Conservation (phyloP, 2,113 vertebrate genomes). For the Emydocephalus ijimae region DNA sequence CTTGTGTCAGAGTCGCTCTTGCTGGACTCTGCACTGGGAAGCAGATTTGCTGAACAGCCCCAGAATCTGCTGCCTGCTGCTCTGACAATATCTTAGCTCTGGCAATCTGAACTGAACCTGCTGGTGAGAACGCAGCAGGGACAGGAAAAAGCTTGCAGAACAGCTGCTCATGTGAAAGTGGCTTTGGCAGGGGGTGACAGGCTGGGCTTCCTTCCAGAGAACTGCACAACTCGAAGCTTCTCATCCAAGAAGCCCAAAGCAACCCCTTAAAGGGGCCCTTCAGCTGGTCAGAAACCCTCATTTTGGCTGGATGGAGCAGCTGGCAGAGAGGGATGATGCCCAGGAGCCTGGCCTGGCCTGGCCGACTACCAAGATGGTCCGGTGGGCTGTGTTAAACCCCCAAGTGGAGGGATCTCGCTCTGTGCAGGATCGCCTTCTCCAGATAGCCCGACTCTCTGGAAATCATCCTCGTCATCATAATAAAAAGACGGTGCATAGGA, state of each 20-base stretch:
- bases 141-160: neutral
- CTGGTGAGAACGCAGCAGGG: neutral
- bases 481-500: neutral
- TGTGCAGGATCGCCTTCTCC: neutral
- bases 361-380: neutral
- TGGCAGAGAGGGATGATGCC: neutral
- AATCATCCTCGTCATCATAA: neutral
- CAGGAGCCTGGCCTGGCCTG: neutral
- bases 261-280: neutral
- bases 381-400: neutral
- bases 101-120: neutral
- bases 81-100: neutral
- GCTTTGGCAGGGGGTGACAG: neutral
- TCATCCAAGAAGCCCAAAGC: neutral
- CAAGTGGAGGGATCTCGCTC: fast-evolving
- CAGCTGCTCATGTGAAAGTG: neutral
- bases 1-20: neutral
- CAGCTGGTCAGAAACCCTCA: neutral
- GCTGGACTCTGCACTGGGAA: neutral
- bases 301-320: neutral
- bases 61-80: neutral
- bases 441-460: neutral
- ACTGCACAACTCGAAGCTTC: neutral
- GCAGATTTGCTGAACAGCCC: neutral
- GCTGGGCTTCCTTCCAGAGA: neutral